Evolutionary conservation across 2,888 invertebrate species (phyloP).

Genomic region (Keiferia lycopersicella): DNA sequence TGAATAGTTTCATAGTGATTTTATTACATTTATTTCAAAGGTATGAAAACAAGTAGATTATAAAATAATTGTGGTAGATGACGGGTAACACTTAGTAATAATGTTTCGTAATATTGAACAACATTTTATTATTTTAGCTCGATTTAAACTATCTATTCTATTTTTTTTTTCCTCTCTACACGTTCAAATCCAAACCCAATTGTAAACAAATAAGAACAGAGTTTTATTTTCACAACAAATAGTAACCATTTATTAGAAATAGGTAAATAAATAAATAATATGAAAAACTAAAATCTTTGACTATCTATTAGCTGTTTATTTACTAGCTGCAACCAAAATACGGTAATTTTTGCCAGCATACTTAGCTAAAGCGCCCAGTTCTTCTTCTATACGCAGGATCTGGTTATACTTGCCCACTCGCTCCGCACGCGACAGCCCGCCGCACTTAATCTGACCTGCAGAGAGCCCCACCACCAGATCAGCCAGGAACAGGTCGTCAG

Average conservation of each 20-base stretch:
- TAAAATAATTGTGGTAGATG: background rate
- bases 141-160: no score
- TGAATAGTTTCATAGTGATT: background rate
- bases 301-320: no score
- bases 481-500: conserved; percentile 98
- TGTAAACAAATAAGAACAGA: background rate
- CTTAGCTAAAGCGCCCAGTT: conserved; percentile 93
- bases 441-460: conserved; percentile 99
- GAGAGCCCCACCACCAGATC: conserved; percentile 98
- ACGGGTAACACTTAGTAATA: no score
- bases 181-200: no score
- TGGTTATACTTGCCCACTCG: conserved; percentile 99
- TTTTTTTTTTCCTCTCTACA: no score
- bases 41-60: background rate
- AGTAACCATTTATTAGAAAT: no score
- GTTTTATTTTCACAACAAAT: background rate
- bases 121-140: no score
- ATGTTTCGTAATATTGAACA: no score
- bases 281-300: background rate
- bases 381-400: conserved; percentile 97
- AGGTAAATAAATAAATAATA: no score
- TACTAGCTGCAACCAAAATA: conserved; percentile 22
- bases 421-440: conserved; percentile 98
- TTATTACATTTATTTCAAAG: background rate
- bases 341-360: conserved; percentile 98